Percentiles rank a stretch among this genome's conserved stretches.
Conservation (phyloP, 2,113 vertebrate genomes). For the Theristicus caerulescens region DNA sequence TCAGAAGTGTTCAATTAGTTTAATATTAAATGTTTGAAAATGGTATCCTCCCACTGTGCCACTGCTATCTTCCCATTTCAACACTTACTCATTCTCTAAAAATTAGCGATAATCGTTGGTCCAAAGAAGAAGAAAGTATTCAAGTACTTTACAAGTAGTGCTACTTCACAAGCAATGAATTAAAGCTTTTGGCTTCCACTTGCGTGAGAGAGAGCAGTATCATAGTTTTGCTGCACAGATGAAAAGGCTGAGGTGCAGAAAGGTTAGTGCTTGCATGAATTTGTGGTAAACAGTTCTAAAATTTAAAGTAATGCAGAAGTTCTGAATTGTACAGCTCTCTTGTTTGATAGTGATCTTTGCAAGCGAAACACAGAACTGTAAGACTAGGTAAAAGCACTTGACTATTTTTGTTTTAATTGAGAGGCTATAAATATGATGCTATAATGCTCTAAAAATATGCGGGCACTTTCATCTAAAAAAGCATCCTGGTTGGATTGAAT, state of each 20-base stretch:
- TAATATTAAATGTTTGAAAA: slow-evolving; percentile 11
- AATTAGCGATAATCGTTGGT: not conserved
- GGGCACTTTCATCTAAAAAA: not conserved
- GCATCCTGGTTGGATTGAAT: not conserved
- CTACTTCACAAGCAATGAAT: not conserved
- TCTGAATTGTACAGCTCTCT: not conserved
- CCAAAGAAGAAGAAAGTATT: not conserved
- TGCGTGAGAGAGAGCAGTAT: not conserved
- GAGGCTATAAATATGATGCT: not conserved
- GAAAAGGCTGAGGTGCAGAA: not conserved
- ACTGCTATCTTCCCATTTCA: not conserved
- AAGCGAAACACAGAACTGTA: not conserved
- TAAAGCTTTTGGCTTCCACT: not conserved
- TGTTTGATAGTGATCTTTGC: not conserved
- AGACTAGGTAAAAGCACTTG: not conserved
- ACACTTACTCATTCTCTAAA: not conserved
- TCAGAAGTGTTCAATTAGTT: not conserved
- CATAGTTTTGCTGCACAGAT: not conserved
- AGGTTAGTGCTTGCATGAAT: not conserved
- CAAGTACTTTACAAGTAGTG: not conserved
- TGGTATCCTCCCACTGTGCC: not conserved
- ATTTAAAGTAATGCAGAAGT: not conserved
- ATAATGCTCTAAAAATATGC: not conserved
- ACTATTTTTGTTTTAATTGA: slow-evolving; percentile 3
- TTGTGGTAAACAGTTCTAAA: not conserved